Evolutionary conservation across 1,140 invertebrate species (phyloP), one percentile per base, ranked within the genome.

Genomic region (Nephila pilipes): DNA sequence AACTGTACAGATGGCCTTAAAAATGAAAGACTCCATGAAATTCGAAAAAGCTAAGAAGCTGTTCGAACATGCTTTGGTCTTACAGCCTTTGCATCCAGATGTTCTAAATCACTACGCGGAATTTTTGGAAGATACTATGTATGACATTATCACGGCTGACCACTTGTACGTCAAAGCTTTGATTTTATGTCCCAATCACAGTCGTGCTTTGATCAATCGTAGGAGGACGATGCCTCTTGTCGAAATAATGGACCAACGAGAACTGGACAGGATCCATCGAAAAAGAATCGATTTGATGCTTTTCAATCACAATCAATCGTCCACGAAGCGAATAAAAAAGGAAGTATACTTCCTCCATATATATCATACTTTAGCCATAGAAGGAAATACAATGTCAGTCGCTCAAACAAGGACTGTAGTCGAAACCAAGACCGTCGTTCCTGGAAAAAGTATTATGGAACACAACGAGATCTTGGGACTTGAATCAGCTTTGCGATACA

Each of bases 401-500:
- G 97, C 97, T 29, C 98, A 99, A 95, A 99, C 99, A 1, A 96
- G 98, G 93, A 97, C 98, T 87, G 97, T 99, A 92, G 96, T 99
- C 10, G 98, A 99, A 96, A 99, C 98, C 1, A 96, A 98, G 94
- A 97, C 98, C 95, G 98, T 98, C 0, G 97, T 99, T 6, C 97
- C 97, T 81, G 99, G 99, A 0, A 99, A 99, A 96, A 99, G 98
- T 95, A 97, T 99, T 54, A 97, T 98, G 93, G 99, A 99, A 95
- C 99, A 99, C 95, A 99, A 99, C 96, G 99, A 99, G 96, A 98
- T 99, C 94, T 95, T 99, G 36, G 98, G 98, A 85, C 95, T 99
- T 95, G 98, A 99, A 96, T 97, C 98, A 38, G 99, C 99, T 4
- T 97, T 99, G 96, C 98, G 98, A 94, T 99, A 98, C 95, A 97